Conservation (phyloP, 2,113 vertebrate genomes). For the Mugil cephalus region DNA sequence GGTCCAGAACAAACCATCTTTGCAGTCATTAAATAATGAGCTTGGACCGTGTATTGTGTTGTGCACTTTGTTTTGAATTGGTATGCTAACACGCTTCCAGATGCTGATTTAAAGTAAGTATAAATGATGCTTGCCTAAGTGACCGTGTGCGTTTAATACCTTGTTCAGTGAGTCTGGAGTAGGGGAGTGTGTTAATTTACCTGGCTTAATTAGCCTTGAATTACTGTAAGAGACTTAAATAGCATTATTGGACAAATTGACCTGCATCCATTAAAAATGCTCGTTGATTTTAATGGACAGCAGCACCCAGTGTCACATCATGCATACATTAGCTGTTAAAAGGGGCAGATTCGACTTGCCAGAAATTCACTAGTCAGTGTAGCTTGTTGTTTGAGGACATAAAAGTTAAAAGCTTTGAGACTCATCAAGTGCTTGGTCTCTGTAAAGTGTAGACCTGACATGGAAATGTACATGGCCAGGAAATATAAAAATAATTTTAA, state of each 20-base stretch:
- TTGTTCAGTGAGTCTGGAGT: constrained; percentile 1
- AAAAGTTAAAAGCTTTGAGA: constrained; percentile 28
- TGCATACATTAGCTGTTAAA: constrained; percentile 54
- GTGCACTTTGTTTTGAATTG: not conserved
- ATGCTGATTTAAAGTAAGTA: not conserved
- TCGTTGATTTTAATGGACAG: constrained; percentile 47
- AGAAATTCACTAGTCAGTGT: constrained; percentile 20
- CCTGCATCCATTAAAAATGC: constrained; percentile 51
- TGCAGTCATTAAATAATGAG: constrained; percentile 13
- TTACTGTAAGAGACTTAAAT: constrained; percentile 52
- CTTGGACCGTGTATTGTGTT: constrained; percentile 6
- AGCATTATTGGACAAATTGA: constrained; percentile 50
- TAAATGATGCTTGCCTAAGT: not conserved
- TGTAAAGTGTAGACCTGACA: constrained; percentile 9
- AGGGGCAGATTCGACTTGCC: constrained; percentile 42
- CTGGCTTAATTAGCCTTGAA: constrained; percentile 40
- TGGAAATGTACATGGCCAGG: not conserved
- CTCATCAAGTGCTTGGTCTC: constrained; percentile 28
- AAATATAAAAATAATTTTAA: not conserved
- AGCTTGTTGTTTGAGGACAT: constrained; percentile 41
- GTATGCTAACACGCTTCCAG: constrained; percentile 5
- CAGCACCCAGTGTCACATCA: constrained; percentile 21
- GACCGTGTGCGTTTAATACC: constrained; percentile 15
- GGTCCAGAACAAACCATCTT: not conserved
- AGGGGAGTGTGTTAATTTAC: constrained; percentile 21